Evolutionary conservation across 2,797 vertebrate genomes (phyloP).

Genomic region (Liasis olivaceus): DNA sequence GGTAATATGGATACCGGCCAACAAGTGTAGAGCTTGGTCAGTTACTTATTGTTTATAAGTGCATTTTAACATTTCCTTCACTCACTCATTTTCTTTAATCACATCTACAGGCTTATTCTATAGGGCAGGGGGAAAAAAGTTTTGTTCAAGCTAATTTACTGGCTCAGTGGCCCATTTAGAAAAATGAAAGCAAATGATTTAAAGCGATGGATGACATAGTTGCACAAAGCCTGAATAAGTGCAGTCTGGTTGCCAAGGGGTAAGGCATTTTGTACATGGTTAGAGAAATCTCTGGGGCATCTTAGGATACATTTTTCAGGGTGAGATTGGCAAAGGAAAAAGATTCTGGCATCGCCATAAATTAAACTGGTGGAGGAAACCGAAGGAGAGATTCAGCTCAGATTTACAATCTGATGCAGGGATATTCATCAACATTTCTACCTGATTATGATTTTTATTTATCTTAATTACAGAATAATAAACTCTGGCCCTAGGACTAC

Average conservation of each 20-base stretch:
- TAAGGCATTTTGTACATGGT: not conserved
- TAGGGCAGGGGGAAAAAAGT: not conserved
- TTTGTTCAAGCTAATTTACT: not conserved
- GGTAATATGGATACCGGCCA: conserved; percentile 75
- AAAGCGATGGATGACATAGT: not conserved
- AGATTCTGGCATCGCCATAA: not conserved
- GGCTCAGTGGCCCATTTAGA: not conserved
- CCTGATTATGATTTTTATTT: not conserved
- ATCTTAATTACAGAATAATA: not conserved
- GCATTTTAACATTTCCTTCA: conserved; percentile 40
- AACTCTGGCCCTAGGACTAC: not conserved
- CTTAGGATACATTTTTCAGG: not conserved
- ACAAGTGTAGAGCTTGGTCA: conserved; percentile 36
- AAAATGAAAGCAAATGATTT: not conserved
- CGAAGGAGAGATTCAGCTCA: not conserved
- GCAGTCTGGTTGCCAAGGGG: not conserved
- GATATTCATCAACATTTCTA: not conserved
- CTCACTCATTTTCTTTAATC: conserved; percentile 47
- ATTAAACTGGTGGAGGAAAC: not conserved
- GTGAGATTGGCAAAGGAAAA: not conserved
- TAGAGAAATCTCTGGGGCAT: not conserved
- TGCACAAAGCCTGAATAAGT: not conserved
- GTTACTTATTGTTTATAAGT: conserved; percentile 50
- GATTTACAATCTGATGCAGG: not conserved
- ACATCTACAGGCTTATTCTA: not conserved